These are phyloP conservation scores for Onthophagus sagittarius DNA, from an alignment of 2,888 invertebrate genomes.

Conservation along the genomic window DNA sequence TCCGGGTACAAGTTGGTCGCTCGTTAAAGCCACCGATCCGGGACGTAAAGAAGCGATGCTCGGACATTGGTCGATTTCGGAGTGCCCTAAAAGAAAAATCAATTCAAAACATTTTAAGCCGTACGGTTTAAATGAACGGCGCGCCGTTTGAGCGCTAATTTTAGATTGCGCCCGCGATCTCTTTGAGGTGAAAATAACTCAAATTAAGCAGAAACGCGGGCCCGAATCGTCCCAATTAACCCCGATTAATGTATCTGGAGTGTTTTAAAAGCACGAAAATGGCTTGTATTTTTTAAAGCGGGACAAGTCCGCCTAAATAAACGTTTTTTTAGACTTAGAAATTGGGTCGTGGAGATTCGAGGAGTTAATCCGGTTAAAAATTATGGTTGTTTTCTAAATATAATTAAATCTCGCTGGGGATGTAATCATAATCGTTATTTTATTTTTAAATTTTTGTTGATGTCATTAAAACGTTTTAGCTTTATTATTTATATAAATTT, in stretches of 20 bases:
- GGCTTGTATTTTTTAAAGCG: background rate
- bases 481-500: no score
- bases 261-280: background rate
- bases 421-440: no score
- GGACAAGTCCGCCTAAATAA: background rate
- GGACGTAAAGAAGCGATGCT: slow-evolving; percentile 66
- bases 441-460: no score
- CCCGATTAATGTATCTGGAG: background rate
- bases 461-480: no score
- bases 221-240: background rate
- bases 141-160: background rate
- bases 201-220: background rate
- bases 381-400: background rate
- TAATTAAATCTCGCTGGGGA: no score
- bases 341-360: background rate
- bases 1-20: slow-evolving; percentile 75
- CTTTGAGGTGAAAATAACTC: background rate
- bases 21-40: slow-evolving; percentile 66
- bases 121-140: background rate
- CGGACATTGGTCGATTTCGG: slow-evolving; percentile 64
- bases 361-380: background rate
- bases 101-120: background rate
- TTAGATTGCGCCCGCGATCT: background rate
- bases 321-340: background rate
- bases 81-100: slow-evolving; percentile 54